Conservation (phyloP, 2,888 invertebrate species). For the Dendrolimus houi region DNA sequence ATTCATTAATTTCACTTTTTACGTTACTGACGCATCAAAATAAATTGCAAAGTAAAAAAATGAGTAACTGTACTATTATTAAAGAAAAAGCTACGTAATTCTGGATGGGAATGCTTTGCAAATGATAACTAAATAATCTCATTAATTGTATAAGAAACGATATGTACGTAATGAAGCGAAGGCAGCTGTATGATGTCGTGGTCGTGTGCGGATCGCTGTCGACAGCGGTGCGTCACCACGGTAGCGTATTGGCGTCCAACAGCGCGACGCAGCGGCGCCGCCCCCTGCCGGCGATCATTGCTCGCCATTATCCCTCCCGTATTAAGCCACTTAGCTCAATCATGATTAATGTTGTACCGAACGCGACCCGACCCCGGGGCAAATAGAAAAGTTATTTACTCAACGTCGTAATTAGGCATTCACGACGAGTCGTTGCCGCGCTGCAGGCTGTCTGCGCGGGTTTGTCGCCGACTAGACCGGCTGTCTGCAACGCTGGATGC, state of each 20-base stretch:
- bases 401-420: constrained; percentile 72
- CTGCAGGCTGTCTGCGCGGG: constrained; percentile 58
- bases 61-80: no score
- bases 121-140: background rate
- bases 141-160: background rate
- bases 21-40: no score
- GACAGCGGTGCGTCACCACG: constrained; percentile 38
- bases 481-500: constrained; percentile 47
- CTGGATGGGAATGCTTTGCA: no score
- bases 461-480: constrained; percentile 58
- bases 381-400: constrained; percentile 76
- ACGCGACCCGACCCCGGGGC: constrained; percentile 60
- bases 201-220: constrained; percentile 11
- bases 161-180: background rate
- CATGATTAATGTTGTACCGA: constrained; percentile 76
- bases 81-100: no score
- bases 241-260: constrained; percentile 47
- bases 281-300: constrained; percentile 71
- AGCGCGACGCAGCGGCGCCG: constrained; percentile 59
- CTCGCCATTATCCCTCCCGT: constrained; percentile 71
- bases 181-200: background rate
- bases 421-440: constrained; percentile 57
- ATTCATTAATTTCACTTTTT: no score
- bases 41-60: no score
- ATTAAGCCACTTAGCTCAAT: constrained; percentile 78